Conservation (phyloP, 2,113 vertebrate genomes). For the Oriolus oriolus region DNA sequence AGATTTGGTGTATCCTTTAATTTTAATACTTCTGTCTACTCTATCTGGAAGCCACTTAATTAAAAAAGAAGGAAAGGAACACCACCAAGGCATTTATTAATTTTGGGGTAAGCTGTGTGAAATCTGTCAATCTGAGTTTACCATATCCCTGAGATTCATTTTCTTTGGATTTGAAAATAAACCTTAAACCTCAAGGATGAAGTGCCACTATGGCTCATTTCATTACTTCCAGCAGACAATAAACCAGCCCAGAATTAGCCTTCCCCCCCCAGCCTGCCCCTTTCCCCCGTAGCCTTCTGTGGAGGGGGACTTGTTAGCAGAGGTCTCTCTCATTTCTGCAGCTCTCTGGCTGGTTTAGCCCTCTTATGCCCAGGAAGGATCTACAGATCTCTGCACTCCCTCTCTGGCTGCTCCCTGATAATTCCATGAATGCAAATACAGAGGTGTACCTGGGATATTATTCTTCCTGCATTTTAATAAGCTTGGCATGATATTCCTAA, state of each 20-base stretch:
- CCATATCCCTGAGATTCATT: conserved; percentile 5
- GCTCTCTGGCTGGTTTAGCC: neutral
- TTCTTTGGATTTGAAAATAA: conserved; percentile 34
- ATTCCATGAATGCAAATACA: neutral
- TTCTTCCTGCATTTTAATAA: neutral
- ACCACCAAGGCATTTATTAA: conserved; percentile 19
- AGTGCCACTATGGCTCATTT: neutral
- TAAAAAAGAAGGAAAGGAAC: conserved; percentile 10
- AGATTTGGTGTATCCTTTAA: neutral
- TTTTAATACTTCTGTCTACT: neutral
- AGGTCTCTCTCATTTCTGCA: neutral
- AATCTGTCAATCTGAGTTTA: conserved; percentile 10
- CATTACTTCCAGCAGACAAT: neutral
- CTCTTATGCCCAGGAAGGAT: neutral
- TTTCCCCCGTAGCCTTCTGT: neutral
- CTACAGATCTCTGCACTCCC: rapidly evolving
- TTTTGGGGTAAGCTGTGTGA: conserved; percentile 26
- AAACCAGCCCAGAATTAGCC: neutral
- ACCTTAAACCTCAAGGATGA: conserved; percentile 32
- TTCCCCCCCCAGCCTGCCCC: rapidly evolving
- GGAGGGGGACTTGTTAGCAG: neutral
- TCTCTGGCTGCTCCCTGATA: neutral
- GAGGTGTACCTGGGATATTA: neutral
- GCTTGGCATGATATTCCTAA: neutral
- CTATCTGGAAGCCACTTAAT: conserved; percentile 38